Percentiles rank a stretch among this genome's conserved stretches.
These are phyloP conservation scores for Xiphias gladius DNA, from an alignment of 2,113 vertebrate genomes.

Conservation along the genomic window DNA sequence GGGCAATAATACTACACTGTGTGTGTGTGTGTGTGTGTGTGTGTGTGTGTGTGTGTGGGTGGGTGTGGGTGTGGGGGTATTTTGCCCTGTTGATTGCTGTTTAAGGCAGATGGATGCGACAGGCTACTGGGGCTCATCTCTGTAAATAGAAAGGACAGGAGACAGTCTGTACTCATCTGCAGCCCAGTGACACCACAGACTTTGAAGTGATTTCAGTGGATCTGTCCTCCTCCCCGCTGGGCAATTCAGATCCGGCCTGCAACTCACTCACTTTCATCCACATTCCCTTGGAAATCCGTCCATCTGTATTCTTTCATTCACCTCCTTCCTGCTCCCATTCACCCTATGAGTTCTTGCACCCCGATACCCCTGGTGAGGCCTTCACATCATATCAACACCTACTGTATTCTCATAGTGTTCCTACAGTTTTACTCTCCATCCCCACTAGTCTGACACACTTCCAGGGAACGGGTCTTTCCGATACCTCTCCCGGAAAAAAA, in stretches of 20 bases:
- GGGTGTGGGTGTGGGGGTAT: background rate
- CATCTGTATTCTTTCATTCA: slow-evolving; percentile 73
- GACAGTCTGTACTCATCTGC: slow-evolving; percentile 82
- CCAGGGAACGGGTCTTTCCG: slow-evolving; percentile 73
- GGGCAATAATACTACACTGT: background rate
- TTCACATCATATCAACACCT: slow-evolving; percentile 62
- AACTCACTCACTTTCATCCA: slow-evolving; percentile 76
- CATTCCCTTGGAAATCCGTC: slow-evolving; percentile 79
- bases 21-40: background rate
- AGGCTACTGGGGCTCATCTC: slow-evolving; percentile 77
- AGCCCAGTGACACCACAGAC: slow-evolving; percentile 80
- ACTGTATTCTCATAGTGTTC: slow-evolving; percentile 48
- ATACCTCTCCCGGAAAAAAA: slow-evolving; percentile 79
- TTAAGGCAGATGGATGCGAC: slow-evolving; percentile 51
- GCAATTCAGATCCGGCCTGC: slow-evolving; percentile 76
- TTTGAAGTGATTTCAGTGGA: slow-evolving; percentile 86
- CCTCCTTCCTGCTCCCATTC: slow-evolving; percentile 60
- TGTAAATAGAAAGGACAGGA: slow-evolving; percentile 83
- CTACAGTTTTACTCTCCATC: slow-evolving; percentile 57
- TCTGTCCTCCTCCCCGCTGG: slow-evolving; percentile 75
- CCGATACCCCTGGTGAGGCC: slow-evolving; percentile 41
- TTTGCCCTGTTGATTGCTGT: slow-evolving; percentile 66
- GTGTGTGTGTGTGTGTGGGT: background rate
- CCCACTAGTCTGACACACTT: slow-evolving; percentile 62
- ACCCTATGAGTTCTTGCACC: slow-evolving; percentile 50